Evolutionary conservation across 2,113 vertebrate species (phyloP), one percentile per base, ranked within the genome.

Genomic region (Oophaga pumilio): DNA sequence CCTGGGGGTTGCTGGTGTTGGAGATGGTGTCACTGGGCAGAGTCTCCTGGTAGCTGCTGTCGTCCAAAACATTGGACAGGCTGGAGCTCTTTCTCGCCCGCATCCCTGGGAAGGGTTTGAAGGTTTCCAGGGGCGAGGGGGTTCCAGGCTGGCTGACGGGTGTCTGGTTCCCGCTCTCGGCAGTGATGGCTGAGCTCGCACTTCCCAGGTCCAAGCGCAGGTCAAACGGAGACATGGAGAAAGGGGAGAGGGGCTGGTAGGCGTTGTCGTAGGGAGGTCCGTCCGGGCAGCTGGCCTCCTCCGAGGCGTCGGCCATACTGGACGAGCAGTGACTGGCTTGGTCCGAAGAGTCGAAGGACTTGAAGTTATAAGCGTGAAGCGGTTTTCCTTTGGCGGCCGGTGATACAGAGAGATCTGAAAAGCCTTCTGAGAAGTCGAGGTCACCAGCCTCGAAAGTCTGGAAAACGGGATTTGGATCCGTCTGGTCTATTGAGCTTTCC

Each of bases 1-100:
- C 97, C 96, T 97, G 97, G 62, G 97, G 97, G 90, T 97, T 99
- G 91, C 97, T 98, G 20, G 96, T 97, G 80, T 99, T 98, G 64
- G 97, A 99, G 87, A 96, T 43, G 0, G 96, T 95, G 79, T 99
- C 98, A 0, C 95, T 95, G n/a, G 94, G 96, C 1, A 94, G 90
- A 0, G 88, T 88, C 1, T 98, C 98, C 0, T 94, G 96, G 90
- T 95, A 95, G 94, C 96, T 98, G 91, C 94, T 92, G 1, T 98
- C 97, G 0, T 99, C 98, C 90, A 99, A 93, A 6, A 99, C 96
- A 0, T 99, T 99, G 73, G 98, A 99, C 79, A 99, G 94, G 91
- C 97, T 99, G 90, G 97, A 99, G 91, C 97, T 99, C 92, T 98
- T 98, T 82, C 95, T 95, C 0, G 94, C 93, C 9, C 92, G 92